Evolutionary conservation across 1,140 invertebrate species (phyloP).

Genomic region (Anoplolepis gracilipes): DNA sequence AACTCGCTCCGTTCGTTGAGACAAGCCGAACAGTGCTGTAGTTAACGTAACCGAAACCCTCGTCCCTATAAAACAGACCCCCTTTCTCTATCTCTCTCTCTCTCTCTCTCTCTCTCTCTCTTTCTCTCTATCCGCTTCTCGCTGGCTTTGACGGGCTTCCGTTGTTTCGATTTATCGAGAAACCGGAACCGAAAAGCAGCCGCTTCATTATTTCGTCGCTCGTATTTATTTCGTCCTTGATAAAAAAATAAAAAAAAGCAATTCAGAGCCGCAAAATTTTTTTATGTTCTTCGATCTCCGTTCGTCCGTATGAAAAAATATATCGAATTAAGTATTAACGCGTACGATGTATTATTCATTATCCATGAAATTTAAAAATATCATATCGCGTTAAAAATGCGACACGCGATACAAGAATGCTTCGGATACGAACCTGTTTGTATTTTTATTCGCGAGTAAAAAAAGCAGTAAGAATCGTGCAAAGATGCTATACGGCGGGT

Average conservation of each 20-base stretch:
- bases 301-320: neutral
- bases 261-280: conserved; percentile 39
- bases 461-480: neutral
- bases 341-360: too few species aligned
- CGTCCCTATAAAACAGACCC: conserved; percentile 40
- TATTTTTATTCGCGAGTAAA: neutral
- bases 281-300: neutral
- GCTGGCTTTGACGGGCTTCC: conserved; percentile 81
- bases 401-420: neutral
- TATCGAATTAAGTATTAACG: neutral
- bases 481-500: conserved; percentile 19
- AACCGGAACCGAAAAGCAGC: conserved; percentile 78
- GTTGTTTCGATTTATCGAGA: conserved; percentile 84
- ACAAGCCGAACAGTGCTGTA: conserved; percentile 7
- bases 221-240: conserved; percentile 24
- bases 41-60: conserved; percentile 55
- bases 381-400: neutral
- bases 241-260: too few species aligned
- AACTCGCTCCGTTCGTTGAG: neutral
- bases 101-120: neutral
- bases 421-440: neutral
- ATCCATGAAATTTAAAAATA: neutral
- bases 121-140: conserved; percentile 61
- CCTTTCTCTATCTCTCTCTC: neutral
- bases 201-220: neutral